Percentiles rank a stretch among this genome's conserved stretches.
Conservation (phyloP, 2,888 invertebrate species). For the Polietes domitor region DNA sequence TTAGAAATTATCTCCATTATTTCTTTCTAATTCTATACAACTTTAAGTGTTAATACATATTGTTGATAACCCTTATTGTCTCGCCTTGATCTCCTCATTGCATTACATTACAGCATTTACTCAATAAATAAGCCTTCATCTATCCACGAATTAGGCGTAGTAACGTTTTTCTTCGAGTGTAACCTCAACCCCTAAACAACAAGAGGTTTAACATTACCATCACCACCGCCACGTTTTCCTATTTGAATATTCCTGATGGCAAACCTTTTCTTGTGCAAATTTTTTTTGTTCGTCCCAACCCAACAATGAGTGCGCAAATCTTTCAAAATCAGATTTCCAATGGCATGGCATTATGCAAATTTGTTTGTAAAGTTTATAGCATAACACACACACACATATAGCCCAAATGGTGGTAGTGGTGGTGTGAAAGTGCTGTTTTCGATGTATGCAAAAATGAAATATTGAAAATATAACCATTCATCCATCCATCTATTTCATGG, state of each 20-base stretch:
- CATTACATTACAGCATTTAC: too few species aligned
- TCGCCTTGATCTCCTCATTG: too few species aligned
- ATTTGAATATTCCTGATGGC: not conserved
- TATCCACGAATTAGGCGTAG: too few species aligned
- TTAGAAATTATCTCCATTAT: too few species aligned
- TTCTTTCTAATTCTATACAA: too few species aligned
- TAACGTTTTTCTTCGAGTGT: not conserved
- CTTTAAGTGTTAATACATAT: too few species aligned
- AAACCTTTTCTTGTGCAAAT: constrained; percentile 9
- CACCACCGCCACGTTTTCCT: not conserved
- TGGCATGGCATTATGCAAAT: constrained; percentile 30
- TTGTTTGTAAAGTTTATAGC: constrained; percentile 9
- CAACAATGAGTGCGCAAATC: constrained; percentile 10
- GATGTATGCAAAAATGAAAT: not conserved
- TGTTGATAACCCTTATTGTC: too few species aligned
- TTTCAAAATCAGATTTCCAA: constrained; percentile 6
- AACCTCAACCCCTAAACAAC: not conserved
- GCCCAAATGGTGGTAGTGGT: not conserved
- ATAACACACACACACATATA: too few species aligned
- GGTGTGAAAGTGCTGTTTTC: not conserved
- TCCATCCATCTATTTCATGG: too few species aligned
- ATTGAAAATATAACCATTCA: not conserved
- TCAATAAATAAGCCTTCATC: too few species aligned
- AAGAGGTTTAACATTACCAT: not conserved
- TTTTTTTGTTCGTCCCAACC: not conserved